Conservation (phyloP, 1,140 invertebrate species). For the Holcopasites calliopsidis region DNA sequence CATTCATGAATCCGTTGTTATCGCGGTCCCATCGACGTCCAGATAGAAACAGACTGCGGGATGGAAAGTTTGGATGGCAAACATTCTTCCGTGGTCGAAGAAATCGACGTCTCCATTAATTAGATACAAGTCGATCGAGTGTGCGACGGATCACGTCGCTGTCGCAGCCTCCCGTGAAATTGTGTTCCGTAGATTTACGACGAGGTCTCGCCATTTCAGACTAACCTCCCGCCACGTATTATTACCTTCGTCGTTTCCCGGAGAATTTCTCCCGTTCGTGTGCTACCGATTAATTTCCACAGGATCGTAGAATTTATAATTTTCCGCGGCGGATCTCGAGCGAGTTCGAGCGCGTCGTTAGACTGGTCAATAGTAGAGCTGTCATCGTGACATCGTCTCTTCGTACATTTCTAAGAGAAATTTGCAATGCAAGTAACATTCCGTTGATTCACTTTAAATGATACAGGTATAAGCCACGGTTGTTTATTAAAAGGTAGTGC, state of each 20-base stretch:
- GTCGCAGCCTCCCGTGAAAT: conserved; percentile 54
- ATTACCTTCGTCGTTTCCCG: conserved; percentile 23
- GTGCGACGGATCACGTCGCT: conserved; percentile 40
- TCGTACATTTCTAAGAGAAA: too few species aligned
- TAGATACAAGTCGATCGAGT: conserved; percentile 48
- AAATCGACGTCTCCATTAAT: conserved; percentile 56
- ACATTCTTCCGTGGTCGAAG: conserved; percentile 37
- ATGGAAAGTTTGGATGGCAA: conserved; percentile 15
- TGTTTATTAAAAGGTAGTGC: too few species aligned
- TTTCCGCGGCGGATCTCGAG: not conserved
- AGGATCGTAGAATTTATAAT: not conserved
- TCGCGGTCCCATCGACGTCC: not conserved
- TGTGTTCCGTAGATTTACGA: conserved; percentile 54
- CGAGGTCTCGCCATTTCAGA: not conserved
- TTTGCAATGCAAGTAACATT: too few species aligned
- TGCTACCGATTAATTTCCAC: not conserved
- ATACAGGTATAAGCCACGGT: too few species aligned
- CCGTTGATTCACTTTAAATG: too few species aligned
- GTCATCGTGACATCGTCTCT: not conserved
- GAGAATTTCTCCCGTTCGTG: conserved; percentile 19
- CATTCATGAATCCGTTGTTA: conserved; percentile 3
- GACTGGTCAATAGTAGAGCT: not conserved
- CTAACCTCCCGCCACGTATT: conserved; percentile 20
- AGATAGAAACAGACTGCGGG: conserved; percentile 16
- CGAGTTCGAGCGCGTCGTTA: not conserved